A percentile compares a stretch with the other conserved stretches of the same genome.
Evolutionary conservation across 2,797 vertebrate genomes (phyloP).

Genomic region (Pseudomugil gertrudae): DNA sequence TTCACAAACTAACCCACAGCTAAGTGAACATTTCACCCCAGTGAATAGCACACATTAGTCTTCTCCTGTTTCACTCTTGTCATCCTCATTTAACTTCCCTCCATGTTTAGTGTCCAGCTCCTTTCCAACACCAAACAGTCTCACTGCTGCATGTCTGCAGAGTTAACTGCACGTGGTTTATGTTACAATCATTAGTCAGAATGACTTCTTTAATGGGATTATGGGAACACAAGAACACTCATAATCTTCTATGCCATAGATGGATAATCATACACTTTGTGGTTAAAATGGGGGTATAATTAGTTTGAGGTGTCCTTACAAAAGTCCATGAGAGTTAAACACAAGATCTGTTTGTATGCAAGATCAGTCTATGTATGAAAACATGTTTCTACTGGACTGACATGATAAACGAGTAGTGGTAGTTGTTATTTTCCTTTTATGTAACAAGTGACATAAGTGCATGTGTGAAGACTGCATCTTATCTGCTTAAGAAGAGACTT

Average conservation of each 20-base stretch:
- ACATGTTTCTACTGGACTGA: not conserved
- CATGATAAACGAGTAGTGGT: not conserved
- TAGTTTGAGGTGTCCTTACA: not conserved
- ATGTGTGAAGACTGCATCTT: not conserved
- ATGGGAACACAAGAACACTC: not conserved
- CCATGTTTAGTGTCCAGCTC: not conserved
- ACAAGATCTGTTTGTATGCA: not conserved
- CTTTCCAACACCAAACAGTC: not conserved
- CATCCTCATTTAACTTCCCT: not conserved
- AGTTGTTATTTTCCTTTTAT: not conserved
- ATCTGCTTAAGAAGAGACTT: not conserved
- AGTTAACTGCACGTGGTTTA: not conserved
- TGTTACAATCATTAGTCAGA: not conserved
- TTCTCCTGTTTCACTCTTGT: not conserved
- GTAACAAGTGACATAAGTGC: not conserved
- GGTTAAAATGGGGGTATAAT: not conserved
- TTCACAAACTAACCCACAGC: not conserved
- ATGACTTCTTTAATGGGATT: not conserved
- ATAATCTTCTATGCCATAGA: not conserved
- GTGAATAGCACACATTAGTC: not conserved
- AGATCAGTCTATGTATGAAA: not conserved
- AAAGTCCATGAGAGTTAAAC: not conserved
- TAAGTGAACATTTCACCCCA: conserved; percentile 8
- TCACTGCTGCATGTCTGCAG: not conserved
- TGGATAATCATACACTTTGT: not conserved